Conservation (phyloP, 2,888 invertebrate genomes). For the Thymelicus lineola region DNA sequence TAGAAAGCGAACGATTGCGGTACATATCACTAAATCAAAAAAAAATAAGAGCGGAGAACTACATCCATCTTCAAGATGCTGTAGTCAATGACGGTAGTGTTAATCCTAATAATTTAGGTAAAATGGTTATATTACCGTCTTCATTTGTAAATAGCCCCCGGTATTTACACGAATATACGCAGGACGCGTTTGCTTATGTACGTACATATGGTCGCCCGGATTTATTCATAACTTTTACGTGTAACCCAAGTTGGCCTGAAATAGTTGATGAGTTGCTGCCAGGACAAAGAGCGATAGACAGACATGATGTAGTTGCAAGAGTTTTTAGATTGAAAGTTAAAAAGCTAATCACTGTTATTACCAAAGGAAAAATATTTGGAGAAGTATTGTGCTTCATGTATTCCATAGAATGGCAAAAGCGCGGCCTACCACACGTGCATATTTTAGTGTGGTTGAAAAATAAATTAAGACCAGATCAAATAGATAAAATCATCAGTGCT, state of each 20-base stretch:
- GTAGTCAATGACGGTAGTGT: conserved; percentile 45
- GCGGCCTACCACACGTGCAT: conserved; percentile 37
- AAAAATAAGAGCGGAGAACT: conserved; percentile 44
- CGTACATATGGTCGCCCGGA: conserved; percentile 18
- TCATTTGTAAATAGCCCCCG: conserved; percentile 50
- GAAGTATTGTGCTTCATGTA: conserved; percentile 39
- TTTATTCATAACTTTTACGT: conserved; percentile 40
- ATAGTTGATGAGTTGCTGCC: conserved; percentile 35
- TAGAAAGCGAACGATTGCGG: not conserved
- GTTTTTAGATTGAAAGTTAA: conserved; percentile 49
- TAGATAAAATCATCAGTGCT: conserved; percentile 39
- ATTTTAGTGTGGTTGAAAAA: conserved; percentile 35
- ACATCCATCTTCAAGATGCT: conserved; percentile 49
- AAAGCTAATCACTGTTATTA: conserved; percentile 45
- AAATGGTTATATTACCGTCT: conserved; percentile 50
- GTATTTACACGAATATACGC: conserved; percentile 50
- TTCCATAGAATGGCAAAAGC: conserved; percentile 39
- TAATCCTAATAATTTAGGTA: conserved; percentile 45
- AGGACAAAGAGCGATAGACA: conserved; percentile 45
- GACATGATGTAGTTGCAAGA: conserved; percentile 51
- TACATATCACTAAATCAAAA: not conserved
- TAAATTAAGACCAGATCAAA: conserved; percentile 36
- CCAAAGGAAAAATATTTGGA: conserved; percentile 47
- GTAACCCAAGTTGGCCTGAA: conserved; percentile 40
- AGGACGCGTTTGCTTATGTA: conserved; percentile 53